Base-by-base conservation (phyloP, 30 jellyfish, hydroid and myxozoan species). In the Turritopsis rubra region DNA sequence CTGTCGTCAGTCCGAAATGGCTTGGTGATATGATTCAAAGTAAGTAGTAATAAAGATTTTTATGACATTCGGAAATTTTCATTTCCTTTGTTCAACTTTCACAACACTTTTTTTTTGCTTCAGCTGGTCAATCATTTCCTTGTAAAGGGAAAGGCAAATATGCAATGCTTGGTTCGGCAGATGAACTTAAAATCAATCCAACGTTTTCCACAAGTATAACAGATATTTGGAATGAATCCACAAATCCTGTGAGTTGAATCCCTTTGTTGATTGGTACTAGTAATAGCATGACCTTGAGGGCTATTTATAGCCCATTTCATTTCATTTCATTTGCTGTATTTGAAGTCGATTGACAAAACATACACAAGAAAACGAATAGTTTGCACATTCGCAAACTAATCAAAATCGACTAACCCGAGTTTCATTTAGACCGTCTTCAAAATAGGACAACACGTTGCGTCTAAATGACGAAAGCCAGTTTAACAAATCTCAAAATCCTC, bases 1-100 rank as follows among this genome's bases (percentile, higher is more conserved):
- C 85, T 22, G 84, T 94, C 26, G 89, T 87, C 28, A 94, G 91
- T 80, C 96, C 97, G 24, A 86, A 60, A 77, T 94, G 99, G 99
- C 95, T 94, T 18, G 95, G 97, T 21, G 99, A 94, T 75, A 94
- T 94, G 95, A 52, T 94, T 23, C 97, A 89, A 87, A 85, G 99
- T 89, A 81, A 16, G 79, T 27, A 0, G 9, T 22, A 1, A 8
- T 0, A 29, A 28, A 78, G 20, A 17, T 21, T 0, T 1, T 76
- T 29, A n/a, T n/a, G n/a, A n/a, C n/a, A n/a, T n/a, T n/a, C n/a
- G n/a, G n/a, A n/a, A n/a, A n/a, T n/a, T 41, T 41, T 41, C 13
- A 41, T 41, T 13, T 41, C 13, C 60, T 41, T 41, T 41, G 60
- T 3, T 41, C 60, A 41, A 5, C 13, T 5, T 41, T 5, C 13